Evolutionary conservation across 2,888 invertebrate species (phyloP).

Genomic region (Tromatobia lineatoria): DNA sequence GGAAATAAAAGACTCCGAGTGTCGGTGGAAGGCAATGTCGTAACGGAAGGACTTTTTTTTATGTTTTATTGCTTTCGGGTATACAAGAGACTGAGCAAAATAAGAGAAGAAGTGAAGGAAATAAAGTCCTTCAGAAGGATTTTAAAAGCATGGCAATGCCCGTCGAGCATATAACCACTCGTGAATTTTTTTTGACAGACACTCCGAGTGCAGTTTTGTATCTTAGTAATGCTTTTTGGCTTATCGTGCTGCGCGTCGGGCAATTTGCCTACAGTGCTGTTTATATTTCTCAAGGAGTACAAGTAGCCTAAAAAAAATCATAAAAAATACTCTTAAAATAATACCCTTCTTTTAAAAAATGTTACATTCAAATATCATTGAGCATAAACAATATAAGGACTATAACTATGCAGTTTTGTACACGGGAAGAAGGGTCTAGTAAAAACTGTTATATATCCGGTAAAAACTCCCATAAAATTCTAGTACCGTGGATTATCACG

Average conservation of each 20-base stretch:
- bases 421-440: too few species aligned
- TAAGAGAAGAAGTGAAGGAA: neutral
- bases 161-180: neutral
- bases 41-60: neutral
- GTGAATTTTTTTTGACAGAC: neutral
- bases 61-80: neutral
- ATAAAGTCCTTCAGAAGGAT: slow-evolving; percentile 1
- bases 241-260: neutral
- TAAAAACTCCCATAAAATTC: too few species aligned
- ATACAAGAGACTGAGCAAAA: slow-evolving; percentile 12
- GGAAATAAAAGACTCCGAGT: slow-evolving; percentile 7
- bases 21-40: neutral
- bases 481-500: too few species aligned
- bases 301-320: too few species aligned
- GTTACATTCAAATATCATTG: too few species aligned
- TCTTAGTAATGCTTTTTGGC: neutral
- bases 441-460: too few species aligned
- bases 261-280: neutral
- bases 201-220: neutral
- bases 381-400: too few species aligned
- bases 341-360: too few species aligned
- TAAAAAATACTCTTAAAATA: too few species aligned
- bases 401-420: too few species aligned
- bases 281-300: neutral
- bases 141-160: neutral